Percentiles rank a stretch among this genome's conserved stretches.
Evolutionary conservation across 2,888 invertebrate species (phyloP).

Genomic region (Pandemis heparana): DNA sequence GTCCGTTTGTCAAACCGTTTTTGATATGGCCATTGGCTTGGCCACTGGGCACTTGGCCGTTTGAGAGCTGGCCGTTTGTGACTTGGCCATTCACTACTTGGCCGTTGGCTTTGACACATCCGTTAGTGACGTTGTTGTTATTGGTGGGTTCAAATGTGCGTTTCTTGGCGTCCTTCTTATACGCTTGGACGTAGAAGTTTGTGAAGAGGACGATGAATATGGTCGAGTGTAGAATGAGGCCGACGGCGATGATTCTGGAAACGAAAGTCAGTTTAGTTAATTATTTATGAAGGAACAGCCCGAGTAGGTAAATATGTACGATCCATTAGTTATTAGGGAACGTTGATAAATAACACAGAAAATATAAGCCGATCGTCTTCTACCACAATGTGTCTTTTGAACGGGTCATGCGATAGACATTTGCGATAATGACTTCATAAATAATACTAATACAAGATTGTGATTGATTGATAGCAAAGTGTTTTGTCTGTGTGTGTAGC

Average conservation of each 20-base stretch:
- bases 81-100: constrained; percentile 51
- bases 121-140: constrained; percentile 59
- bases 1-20: constrained; percentile 64
- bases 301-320: too few relatives aligned
- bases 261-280: constrained; percentile 17
- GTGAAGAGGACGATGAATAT: constrained; percentile 97
- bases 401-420: too few relatives aligned
- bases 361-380: too few relatives aligned
- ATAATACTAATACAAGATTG: too few relatives aligned
- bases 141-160: constrained; percentile 54
- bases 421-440: too few relatives aligned
- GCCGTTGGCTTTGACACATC: constrained; percentile 53
- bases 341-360: too few relatives aligned
- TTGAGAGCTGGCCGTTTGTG: constrained; percentile 37
- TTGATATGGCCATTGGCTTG: constrained; percentile 53
- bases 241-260: constrained; percentile 88
- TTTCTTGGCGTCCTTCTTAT: constrained; percentile 74
- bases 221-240: constrained; percentile 91
- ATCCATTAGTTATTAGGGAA: too few relatives aligned
- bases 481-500: too few relatives aligned
- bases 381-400: too few relatives aligned
- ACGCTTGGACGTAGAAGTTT: constrained; percentile 95
- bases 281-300: not conserved
- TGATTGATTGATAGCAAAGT: too few relatives aligned
- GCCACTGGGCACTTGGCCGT: constrained; percentile 49